Evolutionary conservation across 2,797 vertebrate species (phyloP).

Genomic region (Toxotes lorentzi): DNA sequence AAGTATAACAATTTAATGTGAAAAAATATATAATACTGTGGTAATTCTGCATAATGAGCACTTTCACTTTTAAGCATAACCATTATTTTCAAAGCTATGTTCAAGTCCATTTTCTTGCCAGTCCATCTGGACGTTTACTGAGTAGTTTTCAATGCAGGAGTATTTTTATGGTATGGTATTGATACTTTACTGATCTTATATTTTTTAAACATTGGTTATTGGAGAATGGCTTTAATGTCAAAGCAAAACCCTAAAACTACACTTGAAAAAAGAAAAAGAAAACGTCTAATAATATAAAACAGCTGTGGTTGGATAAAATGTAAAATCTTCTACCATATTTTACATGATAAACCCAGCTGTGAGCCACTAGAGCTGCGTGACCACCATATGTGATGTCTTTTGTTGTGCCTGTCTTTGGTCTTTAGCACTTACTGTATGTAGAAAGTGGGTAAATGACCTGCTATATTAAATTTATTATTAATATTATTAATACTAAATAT

Average conservation of each 20-base stretch:
- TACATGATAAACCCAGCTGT: background rate
- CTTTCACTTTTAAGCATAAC: background rate
- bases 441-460: constrained; percentile 10
- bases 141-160: background rate
- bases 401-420: background rate
- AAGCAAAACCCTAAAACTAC: background rate
- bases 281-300: background rate
- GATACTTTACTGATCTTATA: background rate
- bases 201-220: background rate
- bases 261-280: background rate
- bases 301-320: background rate
- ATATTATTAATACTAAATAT: background rate
- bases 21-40: background rate
- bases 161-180: background rate
- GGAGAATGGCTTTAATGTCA: background rate
- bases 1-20: background rate
- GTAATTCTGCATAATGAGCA: background rate
- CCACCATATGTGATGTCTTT: constrained; percentile 6
- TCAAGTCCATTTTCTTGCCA: background rate
- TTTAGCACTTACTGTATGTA: background rate
- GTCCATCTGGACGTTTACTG: background rate
- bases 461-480: background rate
- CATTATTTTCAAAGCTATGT: background rate
- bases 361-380: background rate
- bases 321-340: background rate